These are phyloP conservation scores for Tragulus kanchil DNA, from an alignment of 2,113 vertebrate genomes.

Conservation along the genomic window DNA sequence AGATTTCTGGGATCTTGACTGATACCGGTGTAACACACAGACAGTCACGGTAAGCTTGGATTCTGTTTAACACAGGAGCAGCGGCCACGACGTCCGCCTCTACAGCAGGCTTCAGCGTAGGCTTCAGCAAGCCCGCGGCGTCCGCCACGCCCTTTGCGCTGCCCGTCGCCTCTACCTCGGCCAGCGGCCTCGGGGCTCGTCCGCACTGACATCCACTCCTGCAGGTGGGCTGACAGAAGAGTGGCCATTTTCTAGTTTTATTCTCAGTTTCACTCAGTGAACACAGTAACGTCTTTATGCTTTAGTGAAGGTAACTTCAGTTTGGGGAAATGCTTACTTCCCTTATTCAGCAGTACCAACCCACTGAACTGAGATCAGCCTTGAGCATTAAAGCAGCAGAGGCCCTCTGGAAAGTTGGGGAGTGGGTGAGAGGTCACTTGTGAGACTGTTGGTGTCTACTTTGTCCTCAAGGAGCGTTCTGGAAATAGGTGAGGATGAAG, in stretches of 20 bases:
- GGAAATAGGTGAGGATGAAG: not conserved
- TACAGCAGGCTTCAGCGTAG: conserved; percentile 93
- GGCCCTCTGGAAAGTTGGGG: not conserved
- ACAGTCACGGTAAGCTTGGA: not conserved
- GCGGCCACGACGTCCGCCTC: conserved; percentile 89
- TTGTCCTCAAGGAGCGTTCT: conserved; percentile 37
- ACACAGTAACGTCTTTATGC: not conserved
- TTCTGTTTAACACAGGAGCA: conserved; percentile 84
- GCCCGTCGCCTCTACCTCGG: conserved; percentile 90
- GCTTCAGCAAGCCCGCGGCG: conserved; percentile 95
- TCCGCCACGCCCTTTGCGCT: conserved; percentile 96
- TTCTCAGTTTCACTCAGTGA: conserved; percentile 2
- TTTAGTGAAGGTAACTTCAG: conserved; percentile 18
- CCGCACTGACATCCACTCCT: conserved; percentile 93
- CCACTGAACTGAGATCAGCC: not conserved
- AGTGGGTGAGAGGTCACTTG: not conserved
- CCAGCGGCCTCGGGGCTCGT: conserved; percentile 91
- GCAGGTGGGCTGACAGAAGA: conserved; percentile 86
- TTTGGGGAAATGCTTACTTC: conserved; percentile 17
- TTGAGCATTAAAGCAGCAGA: not conserved
- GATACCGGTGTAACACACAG: not conserved
- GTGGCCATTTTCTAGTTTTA: not conserved
- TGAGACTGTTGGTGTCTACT: not conserved
- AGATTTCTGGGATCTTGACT: not conserved
- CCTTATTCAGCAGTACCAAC: conserved; percentile 2